Conservation (phyloP, 2,797 vertebrate species). For the Notolabrus celidotus region DNA sequence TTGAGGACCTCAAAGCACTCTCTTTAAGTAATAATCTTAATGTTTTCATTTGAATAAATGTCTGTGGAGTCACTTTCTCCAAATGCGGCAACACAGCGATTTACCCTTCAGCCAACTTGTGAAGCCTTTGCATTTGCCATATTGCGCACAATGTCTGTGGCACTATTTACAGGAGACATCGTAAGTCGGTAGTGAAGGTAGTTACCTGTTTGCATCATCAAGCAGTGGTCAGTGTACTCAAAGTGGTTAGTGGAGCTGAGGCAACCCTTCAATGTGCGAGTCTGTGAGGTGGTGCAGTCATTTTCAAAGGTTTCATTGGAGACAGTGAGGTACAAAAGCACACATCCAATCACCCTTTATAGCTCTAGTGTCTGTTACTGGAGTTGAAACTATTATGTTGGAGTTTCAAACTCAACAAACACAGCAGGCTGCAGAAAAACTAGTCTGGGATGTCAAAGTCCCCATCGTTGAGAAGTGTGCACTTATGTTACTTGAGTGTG, state of each 20-base stretch:
- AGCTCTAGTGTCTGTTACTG: background rate
- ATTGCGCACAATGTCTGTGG: background rate
- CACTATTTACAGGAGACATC: too few relatives aligned
- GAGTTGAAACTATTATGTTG: too few relatives aligned
- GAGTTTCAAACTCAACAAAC: too few relatives aligned
- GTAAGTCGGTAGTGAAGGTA: background rate
- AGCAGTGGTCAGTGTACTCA: background rate
- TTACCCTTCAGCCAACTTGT: background rate
- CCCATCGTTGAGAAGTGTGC: too few relatives aligned
- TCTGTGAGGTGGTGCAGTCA: background rate
- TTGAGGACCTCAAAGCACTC: background rate
- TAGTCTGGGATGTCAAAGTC: too few relatives aligned
- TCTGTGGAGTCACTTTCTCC: background rate
- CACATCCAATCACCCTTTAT: too few relatives aligned
- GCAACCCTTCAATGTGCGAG: background rate
- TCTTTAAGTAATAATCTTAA: background rate
- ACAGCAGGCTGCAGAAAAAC: too few relatives aligned
- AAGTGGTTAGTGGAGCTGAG: background rate
- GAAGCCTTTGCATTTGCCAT: background rate
- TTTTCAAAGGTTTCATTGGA: too few relatives aligned
- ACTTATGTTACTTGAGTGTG: background rate
- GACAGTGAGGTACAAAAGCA: too few relatives aligned
- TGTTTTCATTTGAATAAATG: background rate
- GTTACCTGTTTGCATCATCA: background rate
- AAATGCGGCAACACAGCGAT: background rate